Conservation (phyloP, 2,113 vertebrate species). For the Prinia subflava region DNA sequence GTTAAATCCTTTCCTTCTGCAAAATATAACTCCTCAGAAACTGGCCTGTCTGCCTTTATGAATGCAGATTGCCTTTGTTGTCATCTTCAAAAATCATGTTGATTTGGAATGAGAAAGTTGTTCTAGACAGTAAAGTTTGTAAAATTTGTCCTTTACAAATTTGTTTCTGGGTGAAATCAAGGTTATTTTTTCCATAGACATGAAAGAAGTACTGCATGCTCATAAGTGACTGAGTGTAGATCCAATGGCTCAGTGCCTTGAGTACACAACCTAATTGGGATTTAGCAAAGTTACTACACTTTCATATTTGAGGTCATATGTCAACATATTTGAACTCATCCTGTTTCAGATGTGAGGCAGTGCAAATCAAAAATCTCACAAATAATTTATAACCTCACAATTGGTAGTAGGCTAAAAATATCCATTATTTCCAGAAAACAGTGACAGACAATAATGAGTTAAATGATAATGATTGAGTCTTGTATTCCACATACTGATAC, state of each 20-base stretch:
- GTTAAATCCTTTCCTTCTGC: accelerated
- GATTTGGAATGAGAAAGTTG: not conserved
- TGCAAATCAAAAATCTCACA: not conserved
- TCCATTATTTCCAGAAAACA: not conserved
- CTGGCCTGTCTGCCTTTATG: not conserved
- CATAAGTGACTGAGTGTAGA: not conserved
- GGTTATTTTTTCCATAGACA: not conserved
- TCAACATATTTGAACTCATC: not conserved
- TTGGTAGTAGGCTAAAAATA: not conserved
- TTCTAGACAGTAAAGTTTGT: not conserved
- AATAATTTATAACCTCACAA: not conserved
- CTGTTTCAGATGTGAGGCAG: not conserved
- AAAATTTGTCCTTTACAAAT: not conserved
- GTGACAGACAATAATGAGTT: not conserved
- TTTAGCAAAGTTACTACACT: not conserved
- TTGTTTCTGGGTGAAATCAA: not conserved
- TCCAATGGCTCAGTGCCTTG: not conserved
- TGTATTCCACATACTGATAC: not conserved
- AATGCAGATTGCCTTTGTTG: not conserved
- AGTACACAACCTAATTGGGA: not conserved
- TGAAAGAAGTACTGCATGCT: not conserved
- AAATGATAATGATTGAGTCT: not conserved
- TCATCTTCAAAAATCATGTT: not conserved
- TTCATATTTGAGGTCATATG: not conserved
- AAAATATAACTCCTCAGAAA: not conserved